Base-by-base conservation (phyloP, 2,888 invertebrate species). In the Lingula anatina region DNA sequence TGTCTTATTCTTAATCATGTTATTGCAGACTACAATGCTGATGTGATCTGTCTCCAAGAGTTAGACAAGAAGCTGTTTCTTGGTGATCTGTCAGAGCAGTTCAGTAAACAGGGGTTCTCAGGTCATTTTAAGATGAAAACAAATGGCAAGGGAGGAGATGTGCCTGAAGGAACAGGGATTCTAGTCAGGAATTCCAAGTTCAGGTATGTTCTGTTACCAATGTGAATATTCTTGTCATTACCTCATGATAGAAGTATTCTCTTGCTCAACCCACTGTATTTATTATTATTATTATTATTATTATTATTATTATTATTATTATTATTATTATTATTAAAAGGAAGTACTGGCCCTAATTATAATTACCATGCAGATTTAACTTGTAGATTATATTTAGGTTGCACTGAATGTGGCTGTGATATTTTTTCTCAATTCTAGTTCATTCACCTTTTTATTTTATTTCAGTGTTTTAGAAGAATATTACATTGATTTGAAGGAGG, bases 1-100 rank as follows among this genome's bases (percentile, higher is more conserved):
- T n/a, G n/a, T n/a, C n/a, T n/a, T n/a, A n/a, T n/a, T n/a, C n/a
- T n/a, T n/a, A n/a, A n/a, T n/a, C n/a, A n/a, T n/a, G 31, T 37
- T 36, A 44, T 48, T 38, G 1, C 49, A 75, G 91, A 90, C n/a
- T 95, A 91, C 71, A 88, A 94, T 79, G 85, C 86, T 36, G 95
- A 96, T 74, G 79, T 96, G 45, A 80, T 93, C 46, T 94, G 94
- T 64, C 80, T 96, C 15, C 95, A 96, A 82, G 96, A 96, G 82
- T 90, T 94, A 0, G 95, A 96, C 73, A 73, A 72, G 12, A 88
- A 86, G 78, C 81, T 92, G 42, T 93, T 86, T 49, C 45, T 55
- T 1, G 51, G 62, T 55, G 87, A 86, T 66, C 79, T 93, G 25
- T 65, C 72, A 37, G 83, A 85, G 2, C 78, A 84, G 27, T 76